Conservation (phyloP, 2,888 invertebrate genomes). For the Caprella mutica region DNA sequence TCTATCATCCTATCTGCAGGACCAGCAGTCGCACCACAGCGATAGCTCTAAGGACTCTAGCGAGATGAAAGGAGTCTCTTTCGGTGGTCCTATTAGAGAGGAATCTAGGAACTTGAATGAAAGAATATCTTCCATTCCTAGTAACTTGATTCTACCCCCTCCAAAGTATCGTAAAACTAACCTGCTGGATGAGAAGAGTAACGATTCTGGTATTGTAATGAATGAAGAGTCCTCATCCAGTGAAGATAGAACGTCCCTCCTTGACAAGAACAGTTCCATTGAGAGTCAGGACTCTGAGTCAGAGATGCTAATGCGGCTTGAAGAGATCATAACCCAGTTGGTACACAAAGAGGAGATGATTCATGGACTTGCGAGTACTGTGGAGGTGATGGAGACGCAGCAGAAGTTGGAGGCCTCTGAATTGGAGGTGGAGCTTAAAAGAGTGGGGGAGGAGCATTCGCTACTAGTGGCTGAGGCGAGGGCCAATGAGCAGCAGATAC, state of each 20-base stretch:
- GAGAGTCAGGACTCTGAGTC: constrained; percentile 20
- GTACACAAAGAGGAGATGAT: constrained; percentile 26
- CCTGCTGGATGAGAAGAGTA: constrained; percentile 34
- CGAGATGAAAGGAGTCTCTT: no score
- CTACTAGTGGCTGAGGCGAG: constrained; percentile 24
- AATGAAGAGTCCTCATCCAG: constrained; percentile 21
- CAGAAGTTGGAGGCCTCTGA: constrained; percentile 21
- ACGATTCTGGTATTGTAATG: constrained; percentile 33
- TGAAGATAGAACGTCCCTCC: neutral
- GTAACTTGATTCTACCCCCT: neutral
- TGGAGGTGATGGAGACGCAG: constrained; percentile 18
- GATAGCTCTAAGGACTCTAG: constrained; percentile 15
- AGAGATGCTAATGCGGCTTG: constrained; percentile 22
- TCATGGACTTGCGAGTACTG: constrained; percentile 12
- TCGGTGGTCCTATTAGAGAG: no score
- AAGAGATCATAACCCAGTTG: constrained; percentile 17
- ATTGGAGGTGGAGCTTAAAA: constrained; percentile 18
- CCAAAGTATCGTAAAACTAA: neutral
- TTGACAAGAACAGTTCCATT: constrained; percentile 11
- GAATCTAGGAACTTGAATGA: no score
- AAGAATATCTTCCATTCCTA: neutral
- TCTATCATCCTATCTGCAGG: constrained; percentile 60
- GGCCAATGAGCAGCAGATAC: constrained; percentile 24
- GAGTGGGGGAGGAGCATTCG: constrained; percentile 22
- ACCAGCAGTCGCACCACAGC: constrained; percentile 35